Base-by-base conservation (phyloP, 2,888 invertebrate species). In the Spodoptera littoralis region DNA sequence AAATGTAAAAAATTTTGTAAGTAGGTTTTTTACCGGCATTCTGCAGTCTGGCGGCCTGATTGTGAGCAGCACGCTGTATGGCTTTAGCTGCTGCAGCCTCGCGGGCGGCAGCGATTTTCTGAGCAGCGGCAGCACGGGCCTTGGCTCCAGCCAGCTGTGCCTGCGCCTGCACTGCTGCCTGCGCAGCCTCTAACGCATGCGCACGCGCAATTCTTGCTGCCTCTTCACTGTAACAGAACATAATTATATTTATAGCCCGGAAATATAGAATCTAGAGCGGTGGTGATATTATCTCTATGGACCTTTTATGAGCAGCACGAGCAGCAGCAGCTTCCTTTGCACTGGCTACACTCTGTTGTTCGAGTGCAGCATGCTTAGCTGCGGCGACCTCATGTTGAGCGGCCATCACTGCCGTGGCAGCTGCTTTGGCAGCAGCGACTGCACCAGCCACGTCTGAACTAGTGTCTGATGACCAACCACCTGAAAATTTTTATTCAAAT, bases 271-370 rank as follows among this genome's bases (percentile, higher is more conserved):
- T 9, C 36, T 36, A 36, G 5, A 36, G 36, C 8, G 8, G 36
- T 8, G 2, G 5, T 36, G 9, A 36, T 36, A 36, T 36, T 9
- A 36, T 6, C 36, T 8, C 27, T 12, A 50, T 50, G 4, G 41
- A 93, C 94, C 94, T 96, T 64, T 95, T 96, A 78, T 95, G 96
- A 2, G 95, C 95, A 0, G 96, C 92, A 52, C 96, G 94, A 0
- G 96, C 95, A 0, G 97, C 97, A 8, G 96, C 96, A 0, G 96
- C 96, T 83, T 97, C 97, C 83, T 97, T 97, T n/a, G 96, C 96
- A 75, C 96, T 95, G 44, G 97, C 97, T 41, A 96, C 91, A 74
- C 96, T 96, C 82, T 97, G 97, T 70, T 97, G 97, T 76, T 96
- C 95, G 6, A 97, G 86, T 0, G 97, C 96, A 1, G 96, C 95